Conservation (phyloP, 2,113 vertebrate genomes). For the Tupaia chinensis region DNA sequence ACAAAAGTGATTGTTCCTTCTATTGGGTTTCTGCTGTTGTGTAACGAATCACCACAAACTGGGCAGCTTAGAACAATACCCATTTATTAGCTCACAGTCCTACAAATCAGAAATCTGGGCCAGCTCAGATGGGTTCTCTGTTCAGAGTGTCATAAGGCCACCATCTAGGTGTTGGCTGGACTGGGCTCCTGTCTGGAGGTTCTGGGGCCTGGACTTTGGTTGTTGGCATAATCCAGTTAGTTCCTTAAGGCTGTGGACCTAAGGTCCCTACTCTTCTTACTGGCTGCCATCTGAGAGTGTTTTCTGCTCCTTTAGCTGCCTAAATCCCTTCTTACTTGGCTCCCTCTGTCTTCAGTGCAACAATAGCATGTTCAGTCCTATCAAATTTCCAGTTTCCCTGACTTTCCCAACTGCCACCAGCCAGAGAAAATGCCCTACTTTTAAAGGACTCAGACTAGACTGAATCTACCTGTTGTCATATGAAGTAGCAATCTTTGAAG, state of each 20-base stretch:
- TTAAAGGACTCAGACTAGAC: neutral
- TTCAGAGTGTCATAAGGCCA: neutral
- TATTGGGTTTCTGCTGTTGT: neutral
- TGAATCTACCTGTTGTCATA: neutral
- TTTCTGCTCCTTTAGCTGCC: neutral
- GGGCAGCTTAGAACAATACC: neutral
- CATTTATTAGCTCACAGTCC: constrained; percentile 13
- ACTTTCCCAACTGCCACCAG: neutral
- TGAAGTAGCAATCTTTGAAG: neutral
- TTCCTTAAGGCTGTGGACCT: neutral
- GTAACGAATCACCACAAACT: constrained; percentile 30
- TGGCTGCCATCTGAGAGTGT: neutral
- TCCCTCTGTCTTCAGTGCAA: neutral
- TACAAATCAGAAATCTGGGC: neutral
- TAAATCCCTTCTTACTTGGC: neutral
- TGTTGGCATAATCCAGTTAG: neutral
- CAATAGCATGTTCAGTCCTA: rapidly evolving
- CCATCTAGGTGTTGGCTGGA: neutral
- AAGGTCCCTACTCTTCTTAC: neutral
- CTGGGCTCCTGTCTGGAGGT: neutral
- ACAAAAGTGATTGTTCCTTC: neutral
- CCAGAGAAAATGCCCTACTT: neutral
- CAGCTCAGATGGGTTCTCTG: neutral
- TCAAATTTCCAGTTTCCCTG: neutral
- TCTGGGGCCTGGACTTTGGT: neutral